Conservation (phyloP, 2,888 invertebrate genomes). For the Andrena trimmerana region DNA sequence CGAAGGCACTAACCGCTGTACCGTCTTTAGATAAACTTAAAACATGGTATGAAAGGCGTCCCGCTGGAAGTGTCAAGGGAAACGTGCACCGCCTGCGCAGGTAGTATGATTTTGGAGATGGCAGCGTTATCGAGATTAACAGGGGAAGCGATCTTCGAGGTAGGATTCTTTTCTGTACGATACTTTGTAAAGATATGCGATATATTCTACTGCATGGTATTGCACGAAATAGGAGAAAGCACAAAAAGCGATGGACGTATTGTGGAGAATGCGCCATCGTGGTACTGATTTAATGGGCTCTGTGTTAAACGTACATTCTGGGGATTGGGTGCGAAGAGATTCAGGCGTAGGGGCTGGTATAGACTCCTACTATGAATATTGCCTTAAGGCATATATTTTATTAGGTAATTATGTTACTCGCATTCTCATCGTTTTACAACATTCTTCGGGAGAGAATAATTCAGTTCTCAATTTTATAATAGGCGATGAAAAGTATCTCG, state of each 20-base stretch:
- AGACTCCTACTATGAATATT: conserved; percentile 99
- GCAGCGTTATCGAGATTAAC: conserved; percentile 97
- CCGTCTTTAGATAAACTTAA: conserved; percentile 90
- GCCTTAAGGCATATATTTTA: conserved; percentile 98
- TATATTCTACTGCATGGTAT: background rate
- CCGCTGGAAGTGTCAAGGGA: conserved; percentile 92
- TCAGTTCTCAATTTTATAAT: conserved; percentile 9
- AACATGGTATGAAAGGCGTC: conserved; percentile 92
- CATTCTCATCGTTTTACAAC: conserved; percentile 7
- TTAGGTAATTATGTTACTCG: conserved; percentile 86
- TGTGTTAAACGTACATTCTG: conserved; percentile 98
- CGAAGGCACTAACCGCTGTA: background rate
- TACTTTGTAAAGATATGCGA: background rate
- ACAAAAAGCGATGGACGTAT: conserved; percentile 97
- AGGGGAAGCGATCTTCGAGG: conserved; percentile 96
- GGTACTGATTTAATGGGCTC: conserved; percentile 98
- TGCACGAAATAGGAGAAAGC: conserved; percentile 90
- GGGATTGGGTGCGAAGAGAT: conserved; percentile 98
- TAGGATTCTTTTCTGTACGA: conserved; percentile 71
- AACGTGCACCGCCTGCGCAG: conserved; percentile 99
- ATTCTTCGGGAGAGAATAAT: background rate
- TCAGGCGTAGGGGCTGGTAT: conserved; percentile 99
- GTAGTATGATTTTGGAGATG: conserved; percentile 99
- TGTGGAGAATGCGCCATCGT: conserved; percentile 97
- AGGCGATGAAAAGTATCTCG: conserved; percentile 96